phyloP scores from a whole-genome alignment of 64 coral and sea anemone species.

The Anthopleura sola region DNA sequence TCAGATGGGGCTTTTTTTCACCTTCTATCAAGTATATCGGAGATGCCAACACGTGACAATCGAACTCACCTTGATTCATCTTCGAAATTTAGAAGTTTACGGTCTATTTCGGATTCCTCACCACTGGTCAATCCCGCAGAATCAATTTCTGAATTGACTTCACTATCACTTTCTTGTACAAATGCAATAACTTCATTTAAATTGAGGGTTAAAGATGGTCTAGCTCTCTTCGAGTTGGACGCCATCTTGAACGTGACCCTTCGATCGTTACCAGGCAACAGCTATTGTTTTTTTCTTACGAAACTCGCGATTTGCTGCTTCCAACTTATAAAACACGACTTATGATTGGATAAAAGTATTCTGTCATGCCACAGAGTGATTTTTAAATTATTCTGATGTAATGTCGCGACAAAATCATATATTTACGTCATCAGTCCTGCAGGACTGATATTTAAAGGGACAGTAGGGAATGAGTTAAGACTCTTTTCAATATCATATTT shows the following conservation, averaged over 20 bases:
- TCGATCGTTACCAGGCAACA: not conserved
- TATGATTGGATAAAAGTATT: not conserved
- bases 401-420: not conserved
- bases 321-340: slow-evolving; percentile 10
- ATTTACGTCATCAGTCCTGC: slow-evolving; percentile 14
- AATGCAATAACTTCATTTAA: slow-evolving; percentile 5
- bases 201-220: slow-evolving; percentile 5
- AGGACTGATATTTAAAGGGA: slow-evolving; percentile 19
- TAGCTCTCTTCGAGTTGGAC: not conserved
- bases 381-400: slow-evolving; percentile 11
- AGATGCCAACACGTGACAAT: not conserved
- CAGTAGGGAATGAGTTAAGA: not conserved
- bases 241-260: slow-evolving; percentile 8
- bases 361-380: not conserved
- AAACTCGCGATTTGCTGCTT: slow-evolving; percentile 1
- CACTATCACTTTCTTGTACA: not conserved
- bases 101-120: slow-evolving; percentile 1
- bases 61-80: slow-evolving; percentile 4
- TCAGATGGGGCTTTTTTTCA: not conserved
- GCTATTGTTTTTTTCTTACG: slow-evolving; percentile 1
- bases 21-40: not conserved
- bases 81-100: not conserved
- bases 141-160: not conserved
- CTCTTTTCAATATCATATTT: too few species aligned
- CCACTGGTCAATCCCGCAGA: not conserved